Evolutionary conservation across 2,888 invertebrate species (phyloP).

Genomic region (Leptothorax acervorum): DNA sequence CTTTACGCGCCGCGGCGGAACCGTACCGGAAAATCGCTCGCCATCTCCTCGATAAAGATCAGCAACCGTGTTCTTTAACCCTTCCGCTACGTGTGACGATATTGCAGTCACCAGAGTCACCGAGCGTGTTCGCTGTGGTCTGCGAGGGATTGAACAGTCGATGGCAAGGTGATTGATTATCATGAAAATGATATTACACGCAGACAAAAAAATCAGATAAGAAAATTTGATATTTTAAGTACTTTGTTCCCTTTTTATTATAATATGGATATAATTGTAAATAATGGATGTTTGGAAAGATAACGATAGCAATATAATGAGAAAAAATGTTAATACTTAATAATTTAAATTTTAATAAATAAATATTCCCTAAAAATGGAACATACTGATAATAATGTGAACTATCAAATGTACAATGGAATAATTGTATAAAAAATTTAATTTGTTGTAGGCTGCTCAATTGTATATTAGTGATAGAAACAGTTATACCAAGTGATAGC

Average conservation of each 20-base stretch:
- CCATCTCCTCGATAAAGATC: constrained; percentile 56
- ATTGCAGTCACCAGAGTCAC: constrained; percentile 1
- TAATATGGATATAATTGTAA: neutral
- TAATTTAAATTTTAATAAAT: constrained; percentile 7
- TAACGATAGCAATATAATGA: neutral
- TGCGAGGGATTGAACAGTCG: constrained; percentile 19
- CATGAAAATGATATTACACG: neutral
- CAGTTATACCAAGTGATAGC: neutral
- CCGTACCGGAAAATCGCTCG: constrained; percentile 59
- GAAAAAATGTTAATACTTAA: neutral
- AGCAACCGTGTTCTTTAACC: constrained; percentile 52
- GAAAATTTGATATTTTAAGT: neutral
- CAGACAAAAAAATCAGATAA: neutral
- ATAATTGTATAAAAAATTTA: neutral
- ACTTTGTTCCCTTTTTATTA: neutral
- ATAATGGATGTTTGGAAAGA: neutral
- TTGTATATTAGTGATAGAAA: neutral
- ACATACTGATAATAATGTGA: neutral
- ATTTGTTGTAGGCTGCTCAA: neutral
- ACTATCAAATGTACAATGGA: neutral
- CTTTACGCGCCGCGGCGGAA: constrained; percentile 72
- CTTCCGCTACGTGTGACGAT: constrained; percentile 29
- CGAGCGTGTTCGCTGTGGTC: neutral
- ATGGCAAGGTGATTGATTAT: neutral
- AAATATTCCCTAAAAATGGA: neutral